Conservation (phyloP, 2,113 vertebrate species). For the Astur gentilis region DNA sequence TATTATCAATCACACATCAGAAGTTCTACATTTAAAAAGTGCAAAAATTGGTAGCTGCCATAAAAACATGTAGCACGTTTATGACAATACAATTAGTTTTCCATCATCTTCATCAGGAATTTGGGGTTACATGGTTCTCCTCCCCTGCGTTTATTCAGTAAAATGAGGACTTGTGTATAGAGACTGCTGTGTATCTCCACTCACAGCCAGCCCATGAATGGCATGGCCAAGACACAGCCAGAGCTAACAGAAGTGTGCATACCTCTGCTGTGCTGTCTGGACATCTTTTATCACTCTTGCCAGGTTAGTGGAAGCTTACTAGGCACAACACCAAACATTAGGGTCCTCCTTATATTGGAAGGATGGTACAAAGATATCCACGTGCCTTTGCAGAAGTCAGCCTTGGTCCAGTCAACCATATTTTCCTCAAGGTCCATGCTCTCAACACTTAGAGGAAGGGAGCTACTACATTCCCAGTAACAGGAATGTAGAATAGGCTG, state of each 20-base stretch:
- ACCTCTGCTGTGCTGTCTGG: neutral
- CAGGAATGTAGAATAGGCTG: neutral
- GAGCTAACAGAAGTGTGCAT: neutral
- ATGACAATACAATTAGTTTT: neutral
- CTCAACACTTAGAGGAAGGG: neutral
- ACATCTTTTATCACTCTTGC: neutral
- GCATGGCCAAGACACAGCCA: neutral
- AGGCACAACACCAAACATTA: neutral
- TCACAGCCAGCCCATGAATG: neutral
- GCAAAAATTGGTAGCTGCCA: neutral
- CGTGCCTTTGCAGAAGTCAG: neutral
- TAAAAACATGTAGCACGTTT: neutral
- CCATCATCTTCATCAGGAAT: neutral
- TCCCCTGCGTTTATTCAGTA: neutral
- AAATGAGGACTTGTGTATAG: neutral
- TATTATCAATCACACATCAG: neutral
- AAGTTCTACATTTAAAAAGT: neutral
- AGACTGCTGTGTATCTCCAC: neutral
- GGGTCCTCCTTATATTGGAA: neutral
- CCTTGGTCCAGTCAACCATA: neutral
- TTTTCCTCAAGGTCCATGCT: neutral
- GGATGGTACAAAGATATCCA: neutral
- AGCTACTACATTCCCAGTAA: neutral
- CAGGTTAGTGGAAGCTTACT: neutral
- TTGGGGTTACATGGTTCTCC: neutral